phyloP scores from a whole-genome alignment of 2,113 vertebrate species.

The Sander lucioperca region DNA sequence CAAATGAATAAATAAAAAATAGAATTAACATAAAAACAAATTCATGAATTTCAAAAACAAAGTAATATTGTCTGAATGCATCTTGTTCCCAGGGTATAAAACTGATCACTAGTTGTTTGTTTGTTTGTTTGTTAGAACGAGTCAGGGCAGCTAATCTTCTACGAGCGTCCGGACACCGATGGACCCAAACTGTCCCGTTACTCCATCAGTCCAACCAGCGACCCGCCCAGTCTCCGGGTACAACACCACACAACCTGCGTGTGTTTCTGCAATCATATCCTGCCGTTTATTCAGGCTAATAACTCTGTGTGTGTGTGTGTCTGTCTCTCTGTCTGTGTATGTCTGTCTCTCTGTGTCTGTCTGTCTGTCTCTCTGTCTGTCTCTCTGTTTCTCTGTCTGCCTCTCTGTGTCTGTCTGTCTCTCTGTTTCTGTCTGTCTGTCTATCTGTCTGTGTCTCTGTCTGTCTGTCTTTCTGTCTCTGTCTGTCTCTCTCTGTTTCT shows the following conservation, averaged over 20 bases:
- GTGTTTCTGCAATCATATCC: background rate
- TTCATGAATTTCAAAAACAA: too few species aligned
- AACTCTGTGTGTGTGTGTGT: conserved; percentile 40
- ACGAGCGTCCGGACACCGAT: conserved; percentile 84
- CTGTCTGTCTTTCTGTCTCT: too few species aligned
- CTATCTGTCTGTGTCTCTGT: too few species aligned
- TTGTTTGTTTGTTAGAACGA: conserved; percentile 77
- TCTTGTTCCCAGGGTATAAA: too few species aligned
- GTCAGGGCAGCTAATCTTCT: conserved; percentile 89
- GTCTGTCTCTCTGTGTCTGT: too few species aligned
- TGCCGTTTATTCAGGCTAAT: background rate
- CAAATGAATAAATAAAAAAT: too few species aligned
- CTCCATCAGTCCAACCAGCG: conserved; percentile 80
- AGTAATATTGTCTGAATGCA: too few species aligned
- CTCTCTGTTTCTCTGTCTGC: too few species aligned
- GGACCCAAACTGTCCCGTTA: conserved; percentile 89
- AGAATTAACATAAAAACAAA: background rate
- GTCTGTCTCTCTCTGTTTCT: too few species aligned
- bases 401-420: too few species aligned
- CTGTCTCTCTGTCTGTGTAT: conserved; percentile 27
- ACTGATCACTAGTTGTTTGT: background rate
- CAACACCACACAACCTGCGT: background rate
- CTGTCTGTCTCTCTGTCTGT: too few species aligned
- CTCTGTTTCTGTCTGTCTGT: too few species aligned
- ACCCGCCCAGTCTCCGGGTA: conserved; percentile 85